A percentile compares a stretch with the other conserved stretches of the same genome.
These are phyloP conservation scores for Potamilus streckersoni DNA, from an alignment of 1,140 invertebrate genomes.

Conservation along the genomic window DNA sequence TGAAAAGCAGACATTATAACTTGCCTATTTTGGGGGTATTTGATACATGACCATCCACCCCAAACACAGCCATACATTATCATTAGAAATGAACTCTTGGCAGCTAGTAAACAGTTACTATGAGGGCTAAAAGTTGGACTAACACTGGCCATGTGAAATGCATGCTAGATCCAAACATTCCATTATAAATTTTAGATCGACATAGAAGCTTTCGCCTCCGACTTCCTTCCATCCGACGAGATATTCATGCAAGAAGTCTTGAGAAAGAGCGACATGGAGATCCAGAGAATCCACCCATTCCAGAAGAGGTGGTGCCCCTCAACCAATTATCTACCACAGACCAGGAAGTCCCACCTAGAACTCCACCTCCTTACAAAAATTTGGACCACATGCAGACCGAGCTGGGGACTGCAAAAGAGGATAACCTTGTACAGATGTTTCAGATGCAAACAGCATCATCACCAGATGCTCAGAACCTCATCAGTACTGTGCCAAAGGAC, in stretches of 20 bases:
- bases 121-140: too few species aligned
- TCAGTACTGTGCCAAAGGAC: constrained; percentile 12
- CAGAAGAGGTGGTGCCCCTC: constrained; percentile 55
- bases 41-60: too few species aligned
- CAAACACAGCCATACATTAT: too few species aligned
- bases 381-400: constrained; percentile 10
- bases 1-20: too few species aligned
- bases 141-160: too few species aligned
- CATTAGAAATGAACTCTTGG: too few species aligned
- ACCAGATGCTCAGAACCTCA: constrained; percentile 31
- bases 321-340: constrained; percentile 42
- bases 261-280: constrained; percentile 35
- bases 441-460: constrained; percentile 46
- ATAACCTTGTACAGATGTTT: constrained; percentile 5
- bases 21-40: too few species aligned
- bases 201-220: constrained; percentile 64
- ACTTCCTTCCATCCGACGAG: constrained; percentile 61
- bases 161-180: too few species aligned
- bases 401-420: constrained; percentile 18
- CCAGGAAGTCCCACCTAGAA: constrained; percentile 7
- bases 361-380: background rate
- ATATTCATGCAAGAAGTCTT: constrained; percentile 45
- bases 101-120: too few species aligned
- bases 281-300: constrained; percentile 55
- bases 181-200: constrained; percentile 49